These are phyloP conservation scores for Biston betularia DNA, from an alignment of 2,888 invertebrate species.

Conservation along the genomic window DNA sequence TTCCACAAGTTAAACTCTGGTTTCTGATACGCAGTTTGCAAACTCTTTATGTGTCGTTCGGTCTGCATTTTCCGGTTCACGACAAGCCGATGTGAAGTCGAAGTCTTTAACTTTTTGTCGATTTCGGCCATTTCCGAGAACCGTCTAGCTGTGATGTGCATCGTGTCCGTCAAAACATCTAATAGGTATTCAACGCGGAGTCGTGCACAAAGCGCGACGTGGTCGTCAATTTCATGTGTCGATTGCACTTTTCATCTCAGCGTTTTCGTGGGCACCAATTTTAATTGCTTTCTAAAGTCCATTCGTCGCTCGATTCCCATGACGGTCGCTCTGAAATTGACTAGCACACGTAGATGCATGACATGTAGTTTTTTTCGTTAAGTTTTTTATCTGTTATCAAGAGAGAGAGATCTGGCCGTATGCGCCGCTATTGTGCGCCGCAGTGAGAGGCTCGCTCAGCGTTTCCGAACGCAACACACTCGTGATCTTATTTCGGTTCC, in stretches of 20 bases:
- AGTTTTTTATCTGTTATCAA: constrained; percentile 74
- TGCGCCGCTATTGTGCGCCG: constrained; percentile 78
- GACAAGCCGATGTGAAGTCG: constrained; percentile 47
- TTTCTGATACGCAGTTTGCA: constrained; percentile 26
- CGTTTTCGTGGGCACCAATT: constrained; percentile 73
- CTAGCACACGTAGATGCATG: constrained; percentile 85
- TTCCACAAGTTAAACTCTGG: neutral
- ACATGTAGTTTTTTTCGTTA: constrained; percentile 83
- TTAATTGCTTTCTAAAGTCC: constrained; percentile 84
- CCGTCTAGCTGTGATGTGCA: constrained; percentile 46
- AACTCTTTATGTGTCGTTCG: constrained; percentile 40
- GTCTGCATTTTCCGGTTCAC: constrained; percentile 50
- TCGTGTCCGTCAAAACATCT: constrained; percentile 46
- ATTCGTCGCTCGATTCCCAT: constrained; percentile 84
- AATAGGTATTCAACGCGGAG: constrained; percentile 40
- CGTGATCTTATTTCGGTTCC: constrained; percentile 79
- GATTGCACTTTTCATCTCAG: constrained; percentile 71
- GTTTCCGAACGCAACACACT: constrained; percentile 66
- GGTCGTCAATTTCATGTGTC: constrained; percentile 72
- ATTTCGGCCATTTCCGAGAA: constrained; percentile 61
- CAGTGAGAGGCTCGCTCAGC: constrained; percentile 65
- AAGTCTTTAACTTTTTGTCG: constrained; percentile 59
- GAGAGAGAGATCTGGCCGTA: constrained; percentile 79
- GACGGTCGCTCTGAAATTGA: constrained; percentile 83
- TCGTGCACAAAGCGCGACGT: constrained; percentile 60